Percentiles rank a stretch among this genome's conserved stretches.
These are phyloP conservation scores for Macrobrachium rosenbergii DNA, from an alignment of 1,140 invertebrate species.

Conservation along the genomic window DNA sequence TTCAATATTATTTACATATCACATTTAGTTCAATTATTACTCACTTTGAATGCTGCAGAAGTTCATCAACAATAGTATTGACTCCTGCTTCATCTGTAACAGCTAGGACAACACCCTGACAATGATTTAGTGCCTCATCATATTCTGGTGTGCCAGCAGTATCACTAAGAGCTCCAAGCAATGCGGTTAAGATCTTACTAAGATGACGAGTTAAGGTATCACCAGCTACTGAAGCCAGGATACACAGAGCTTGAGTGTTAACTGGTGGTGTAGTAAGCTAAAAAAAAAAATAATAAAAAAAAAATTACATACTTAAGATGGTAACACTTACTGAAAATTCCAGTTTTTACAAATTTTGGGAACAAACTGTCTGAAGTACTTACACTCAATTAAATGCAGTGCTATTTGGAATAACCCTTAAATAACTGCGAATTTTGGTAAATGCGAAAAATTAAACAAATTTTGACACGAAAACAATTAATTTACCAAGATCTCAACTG, in stretches of 20 bases:
- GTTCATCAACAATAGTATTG: slow-evolving; percentile 88
- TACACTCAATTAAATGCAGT: too few species aligned
- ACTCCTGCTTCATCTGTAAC: slow-evolving; percentile 89
- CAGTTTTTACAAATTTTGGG: too few species aligned
- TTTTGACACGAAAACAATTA: too few species aligned
- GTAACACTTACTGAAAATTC: not conserved
- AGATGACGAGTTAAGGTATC: slow-evolving; percentile 93
- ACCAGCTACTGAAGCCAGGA: slow-evolving; percentile 91
- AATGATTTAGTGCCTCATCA: slow-evolving; percentile 80
- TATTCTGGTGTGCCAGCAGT: slow-evolving; percentile 77
- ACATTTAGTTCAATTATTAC: slow-evolving; percentile 67
- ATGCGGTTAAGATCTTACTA: slow-evolving; percentile 89
- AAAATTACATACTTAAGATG: not conserved
- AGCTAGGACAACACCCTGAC: slow-evolving; percentile 91
- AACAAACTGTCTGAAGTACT: too few species aligned
- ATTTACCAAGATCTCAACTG: too few species aligned
- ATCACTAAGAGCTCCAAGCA: slow-evolving; percentile 83
- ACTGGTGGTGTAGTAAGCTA: slow-evolving; percentile 86
- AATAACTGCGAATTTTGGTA: too few species aligned
- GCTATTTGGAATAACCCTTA: too few species aligned
- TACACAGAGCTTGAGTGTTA: slow-evolving; percentile 93
- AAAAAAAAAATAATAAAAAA: not conserved
- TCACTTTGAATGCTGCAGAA: slow-evolving; percentile 84
- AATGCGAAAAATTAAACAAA: too few species aligned
- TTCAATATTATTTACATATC: not conserved